These are phyloP conservation scores for Psittacus erithacus DNA, from an alignment of 2,113 vertebrate species.

Conservation along the genomic window DNA sequence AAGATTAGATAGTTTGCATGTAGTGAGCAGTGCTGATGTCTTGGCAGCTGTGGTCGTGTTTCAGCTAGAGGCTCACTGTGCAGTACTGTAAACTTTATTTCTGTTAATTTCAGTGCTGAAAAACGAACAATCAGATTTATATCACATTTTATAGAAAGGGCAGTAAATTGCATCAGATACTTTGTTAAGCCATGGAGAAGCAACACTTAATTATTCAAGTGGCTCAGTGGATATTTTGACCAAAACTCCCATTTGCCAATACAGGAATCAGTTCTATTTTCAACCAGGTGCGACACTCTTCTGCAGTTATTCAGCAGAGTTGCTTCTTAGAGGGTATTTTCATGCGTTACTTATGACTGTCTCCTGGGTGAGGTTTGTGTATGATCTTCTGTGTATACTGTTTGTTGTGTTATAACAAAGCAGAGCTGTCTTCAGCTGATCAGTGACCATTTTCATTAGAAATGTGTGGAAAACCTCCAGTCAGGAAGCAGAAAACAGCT, in stretches of 20 bases:
- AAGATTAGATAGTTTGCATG: not conserved
- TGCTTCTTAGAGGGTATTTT: not conserved
- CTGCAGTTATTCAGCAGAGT: not conserved
- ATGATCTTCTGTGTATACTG: not conserved
- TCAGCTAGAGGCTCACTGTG: not conserved
- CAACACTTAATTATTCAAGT: constrained; percentile 12
- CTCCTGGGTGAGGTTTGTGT: not conserved
- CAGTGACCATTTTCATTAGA: not conserved
- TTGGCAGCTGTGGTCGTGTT: not conserved
- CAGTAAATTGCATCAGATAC: not conserved
- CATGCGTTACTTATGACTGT: not conserved
- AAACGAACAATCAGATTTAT: not conserved
- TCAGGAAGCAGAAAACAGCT: not conserved
- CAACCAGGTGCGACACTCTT: not conserved
- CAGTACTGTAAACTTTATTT: not conserved
- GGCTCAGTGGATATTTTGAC: constrained; percentile 21
- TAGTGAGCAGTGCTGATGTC: not conserved
- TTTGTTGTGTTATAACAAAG: not conserved
- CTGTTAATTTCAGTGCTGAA: not conserved
- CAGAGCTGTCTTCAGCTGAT: not conserved
- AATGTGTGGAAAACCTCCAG: not conserved
- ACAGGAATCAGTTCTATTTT: constrained; percentile 39
- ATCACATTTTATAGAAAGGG: not conserved
- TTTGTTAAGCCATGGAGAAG: not conserved
- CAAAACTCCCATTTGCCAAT: not conserved